phyloP scores from a whole-genome alignment of 2,113 vertebrate species.

The Dinomys branickii region DNA sequence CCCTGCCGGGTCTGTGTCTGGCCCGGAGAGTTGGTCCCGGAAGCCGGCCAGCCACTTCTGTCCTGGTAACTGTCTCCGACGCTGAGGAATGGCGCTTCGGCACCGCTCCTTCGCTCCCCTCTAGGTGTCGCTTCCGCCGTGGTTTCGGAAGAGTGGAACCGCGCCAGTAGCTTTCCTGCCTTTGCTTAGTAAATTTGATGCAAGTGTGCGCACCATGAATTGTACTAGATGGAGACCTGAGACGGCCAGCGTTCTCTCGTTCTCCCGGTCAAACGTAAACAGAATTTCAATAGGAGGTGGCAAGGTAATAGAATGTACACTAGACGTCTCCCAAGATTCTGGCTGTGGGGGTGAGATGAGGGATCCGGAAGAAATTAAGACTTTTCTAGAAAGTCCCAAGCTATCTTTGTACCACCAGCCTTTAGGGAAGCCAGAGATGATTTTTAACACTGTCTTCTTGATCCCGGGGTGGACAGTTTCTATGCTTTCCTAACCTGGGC shows the following conservation, averaged over 20 bases:
- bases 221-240: background rate
- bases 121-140: constrained; percentile 84
- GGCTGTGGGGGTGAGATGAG: background rate
- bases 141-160: background rate
- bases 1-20: background rate
- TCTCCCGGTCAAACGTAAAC: background rate
- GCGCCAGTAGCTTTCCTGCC: background rate
- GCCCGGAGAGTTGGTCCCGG: background rate
- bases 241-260: background rate
- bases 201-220: background rate
- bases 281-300: background rate
- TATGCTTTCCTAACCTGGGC: no score
- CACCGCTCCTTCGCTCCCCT: constrained; percentile 56
- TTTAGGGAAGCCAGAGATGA: background rate
- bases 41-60: background rate
- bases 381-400: constrained; percentile 16
- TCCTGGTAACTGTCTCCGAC: background rate
- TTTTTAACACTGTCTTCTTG: background rate
- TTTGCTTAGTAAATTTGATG: background rate
- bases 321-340: background rate
- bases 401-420: background rate
- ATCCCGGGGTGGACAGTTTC: background rate
- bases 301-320: background rate
- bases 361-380: background rate
- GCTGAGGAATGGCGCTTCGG: constrained; percentile 30